phyloP scores from a whole-genome alignment of 2,797 vertebrate species.

The Scolopax bukidnonensis region DNA sequence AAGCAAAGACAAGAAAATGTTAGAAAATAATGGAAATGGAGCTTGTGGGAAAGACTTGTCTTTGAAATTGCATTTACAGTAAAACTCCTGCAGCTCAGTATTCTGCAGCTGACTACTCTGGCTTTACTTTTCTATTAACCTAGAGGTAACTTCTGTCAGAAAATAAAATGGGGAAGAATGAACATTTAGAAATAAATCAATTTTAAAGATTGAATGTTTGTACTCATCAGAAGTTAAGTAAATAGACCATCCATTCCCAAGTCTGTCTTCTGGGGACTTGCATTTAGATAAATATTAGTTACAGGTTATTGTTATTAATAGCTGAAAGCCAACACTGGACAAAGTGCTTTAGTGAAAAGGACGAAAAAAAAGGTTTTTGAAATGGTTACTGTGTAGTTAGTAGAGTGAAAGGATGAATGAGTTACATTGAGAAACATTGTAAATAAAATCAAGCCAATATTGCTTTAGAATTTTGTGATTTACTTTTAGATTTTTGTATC shows the following conservation, averaged over 20 bases:
- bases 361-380: neutral
- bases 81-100: constrained; percentile 45
- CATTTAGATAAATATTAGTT: constrained; percentile 3
- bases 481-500: neutral
- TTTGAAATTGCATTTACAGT: constrained; percentile 59
- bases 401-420: neutral
- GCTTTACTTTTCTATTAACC: constrained; percentile 67
- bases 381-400: neutral
- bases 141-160: constrained; percentile 71
- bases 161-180: constrained; percentile 73
- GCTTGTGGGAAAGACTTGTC: constrained; percentile 15
- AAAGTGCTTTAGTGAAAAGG: neutral
- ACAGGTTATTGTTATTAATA: constrained; percentile 8
- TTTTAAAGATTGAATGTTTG: constrained; percentile 46
- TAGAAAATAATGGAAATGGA: constrained; percentile 32
- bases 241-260: constrained; percentile 45
- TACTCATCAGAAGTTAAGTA: constrained; percentile 59
- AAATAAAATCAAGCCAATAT: neutral
- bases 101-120: constrained; percentile 14
- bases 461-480: constrained; percentile 6
- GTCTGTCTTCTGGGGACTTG: constrained; percentile 25
- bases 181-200: constrained; percentile 66
- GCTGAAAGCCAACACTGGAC: neutral
- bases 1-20: constrained; percentile 54
- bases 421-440: neutral